Evolutionary conservation across 1,140 invertebrate genomes (phyloP).

Genomic region (Trichomalopsis sarcophagae): DNA sequence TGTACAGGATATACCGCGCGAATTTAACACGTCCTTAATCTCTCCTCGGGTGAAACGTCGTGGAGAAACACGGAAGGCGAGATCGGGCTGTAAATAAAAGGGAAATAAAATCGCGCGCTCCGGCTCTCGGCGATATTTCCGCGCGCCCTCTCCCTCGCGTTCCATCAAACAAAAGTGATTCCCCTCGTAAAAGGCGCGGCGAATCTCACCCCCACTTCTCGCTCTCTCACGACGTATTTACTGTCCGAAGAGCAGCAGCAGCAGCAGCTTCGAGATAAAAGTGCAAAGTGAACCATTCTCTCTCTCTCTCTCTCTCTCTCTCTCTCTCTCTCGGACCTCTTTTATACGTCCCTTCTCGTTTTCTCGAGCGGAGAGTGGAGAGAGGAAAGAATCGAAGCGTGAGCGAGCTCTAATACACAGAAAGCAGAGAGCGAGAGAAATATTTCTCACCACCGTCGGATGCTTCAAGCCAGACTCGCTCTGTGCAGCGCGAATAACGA

Average conservation of each 20-base stretch:
- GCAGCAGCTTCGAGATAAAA: slow-evolving; percentile 38
- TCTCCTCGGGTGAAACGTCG: not conserved
- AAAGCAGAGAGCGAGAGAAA: slow-evolving; percentile 46
- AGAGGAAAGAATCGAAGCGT: not conserved
- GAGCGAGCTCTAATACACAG: slow-evolving; percentile 26
- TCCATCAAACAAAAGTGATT: slow-evolving; percentile 48
- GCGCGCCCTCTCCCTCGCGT: slow-evolving; percentile 6
- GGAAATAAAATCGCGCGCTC: slow-evolving; percentile 41
- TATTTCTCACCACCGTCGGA: slow-evolving; percentile 49
- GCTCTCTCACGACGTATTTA: slow-evolving; percentile 28
- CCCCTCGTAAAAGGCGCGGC: slow-evolving; percentile 25
- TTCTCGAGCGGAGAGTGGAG: not conserved
- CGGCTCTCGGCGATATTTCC: slow-evolving; percentile 45
- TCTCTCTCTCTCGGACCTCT: not conserved
- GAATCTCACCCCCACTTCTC: not conserved
- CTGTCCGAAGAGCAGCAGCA: slow-evolving; percentile 25
- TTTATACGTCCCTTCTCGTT: slow-evolving; percentile 17
- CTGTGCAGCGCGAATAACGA: slow-evolving; percentile 59
- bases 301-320: slow-evolving; percentile 1
- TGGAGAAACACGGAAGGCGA: not conserved
- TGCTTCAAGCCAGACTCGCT: slow-evolving; percentile 53
- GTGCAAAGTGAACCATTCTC: slow-evolving; percentile 44
- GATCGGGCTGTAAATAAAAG: slow-evolving; percentile 6
- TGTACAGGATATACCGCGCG: not conserved
- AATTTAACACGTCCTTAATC: slow-evolving; percentile 32